These are phyloP conservation scores for Cynaeus angustus DNA, from an alignment of 2,888 invertebrate genomes.

Conservation along the genomic window DNA sequence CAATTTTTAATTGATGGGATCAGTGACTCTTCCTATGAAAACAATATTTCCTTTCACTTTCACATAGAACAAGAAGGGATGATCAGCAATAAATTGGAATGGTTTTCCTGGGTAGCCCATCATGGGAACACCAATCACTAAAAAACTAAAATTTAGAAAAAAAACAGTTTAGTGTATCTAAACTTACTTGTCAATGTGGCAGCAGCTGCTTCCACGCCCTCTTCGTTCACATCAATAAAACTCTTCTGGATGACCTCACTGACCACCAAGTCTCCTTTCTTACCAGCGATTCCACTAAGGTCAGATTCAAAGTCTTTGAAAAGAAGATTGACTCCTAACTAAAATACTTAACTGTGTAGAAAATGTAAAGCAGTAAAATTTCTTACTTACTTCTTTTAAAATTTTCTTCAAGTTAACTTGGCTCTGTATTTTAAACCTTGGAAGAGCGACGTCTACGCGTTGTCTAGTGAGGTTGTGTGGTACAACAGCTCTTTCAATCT, in stretches of 20 bases:
- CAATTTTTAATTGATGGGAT: background rate
- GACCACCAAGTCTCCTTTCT: constrained; percentile 53
- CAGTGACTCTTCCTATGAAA: constrained; percentile 13
- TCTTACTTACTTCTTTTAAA: constrained; percentile 8
- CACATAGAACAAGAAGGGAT: constrained; percentile 29
- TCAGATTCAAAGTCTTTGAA: constrained; percentile 50
- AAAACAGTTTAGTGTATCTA: too few relatives aligned
- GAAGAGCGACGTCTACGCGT: constrained; percentile 10
- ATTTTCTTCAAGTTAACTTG: constrained; percentile 7
- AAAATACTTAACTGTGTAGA: constrained; percentile 8
- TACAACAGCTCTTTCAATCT: background rate
- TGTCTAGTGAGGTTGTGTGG: constrained; percentile 6
- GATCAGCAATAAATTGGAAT: constrained; percentile 6
- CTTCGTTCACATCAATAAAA: constrained; percentile 21
- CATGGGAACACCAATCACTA: background rate
- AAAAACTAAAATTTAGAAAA: background rate
- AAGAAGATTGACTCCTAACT: constrained; percentile 46
- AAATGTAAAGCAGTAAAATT: background rate
- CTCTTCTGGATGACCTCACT: constrained; percentile 53
- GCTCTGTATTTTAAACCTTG: constrained; percentile 18
- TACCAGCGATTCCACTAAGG: constrained; percentile 55
- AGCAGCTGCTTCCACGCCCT: constrained; percentile 60
- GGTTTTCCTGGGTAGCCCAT: background rate
- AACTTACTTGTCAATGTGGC: constrained; percentile 52
- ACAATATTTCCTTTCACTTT: constrained; percentile 18